Percentiles rank a stretch among this genome's conserved stretches.
These are phyloP conservation scores for Protobothrops mucrosquamatus DNA, from an alignment of 2,113 vertebrate genomes.

Conservation along the genomic window DNA sequence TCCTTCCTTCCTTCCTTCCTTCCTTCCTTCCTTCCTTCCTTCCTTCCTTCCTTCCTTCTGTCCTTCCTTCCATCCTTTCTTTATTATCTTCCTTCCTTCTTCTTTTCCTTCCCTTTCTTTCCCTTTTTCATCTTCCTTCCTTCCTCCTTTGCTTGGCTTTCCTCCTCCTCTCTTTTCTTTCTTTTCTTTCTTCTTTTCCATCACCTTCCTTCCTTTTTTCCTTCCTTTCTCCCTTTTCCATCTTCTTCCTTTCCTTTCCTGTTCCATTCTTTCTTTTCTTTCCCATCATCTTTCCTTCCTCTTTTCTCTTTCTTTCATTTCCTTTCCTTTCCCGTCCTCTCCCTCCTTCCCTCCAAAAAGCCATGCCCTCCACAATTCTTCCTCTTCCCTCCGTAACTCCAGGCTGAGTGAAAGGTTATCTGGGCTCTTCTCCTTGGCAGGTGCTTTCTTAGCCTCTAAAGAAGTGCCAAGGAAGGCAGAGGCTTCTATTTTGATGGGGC, in stretches of 20 bases:
- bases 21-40: too few relatives aligned
- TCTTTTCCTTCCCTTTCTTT: too few relatives aligned
- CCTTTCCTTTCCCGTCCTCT: background rate
- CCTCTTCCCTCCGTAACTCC: background rate
- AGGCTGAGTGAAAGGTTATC: background rate
- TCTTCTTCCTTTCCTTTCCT: background rate
- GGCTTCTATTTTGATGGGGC: background rate
- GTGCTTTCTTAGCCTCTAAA: conserved; percentile 37
- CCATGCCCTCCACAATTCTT: background rate
- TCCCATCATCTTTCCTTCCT: background rate
- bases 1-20: too few relatives aligned
- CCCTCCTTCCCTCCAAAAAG: background rate
- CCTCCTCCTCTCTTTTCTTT: background rate
- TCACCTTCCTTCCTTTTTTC: background rate
- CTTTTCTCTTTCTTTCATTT: background rate
- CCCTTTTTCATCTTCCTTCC: background rate
- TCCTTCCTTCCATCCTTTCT: too few relatives aligned
- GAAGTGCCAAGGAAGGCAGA: conserved; percentile 14
- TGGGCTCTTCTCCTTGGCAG: background rate
- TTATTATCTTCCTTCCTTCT: background rate
- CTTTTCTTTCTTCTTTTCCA: too few relatives aligned
- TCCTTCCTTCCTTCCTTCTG: too few relatives aligned
- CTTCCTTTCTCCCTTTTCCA: background rate
- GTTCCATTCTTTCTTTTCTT: too few relatives aligned
- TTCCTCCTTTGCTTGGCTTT: background rate